A percentile compares a stretch with the other conserved stretches of the same genome.
Evolutionary conservation across 2,113 vertebrate genomes (phyloP).

Genomic region (Ailuropoda melanoleuca): DNA sequence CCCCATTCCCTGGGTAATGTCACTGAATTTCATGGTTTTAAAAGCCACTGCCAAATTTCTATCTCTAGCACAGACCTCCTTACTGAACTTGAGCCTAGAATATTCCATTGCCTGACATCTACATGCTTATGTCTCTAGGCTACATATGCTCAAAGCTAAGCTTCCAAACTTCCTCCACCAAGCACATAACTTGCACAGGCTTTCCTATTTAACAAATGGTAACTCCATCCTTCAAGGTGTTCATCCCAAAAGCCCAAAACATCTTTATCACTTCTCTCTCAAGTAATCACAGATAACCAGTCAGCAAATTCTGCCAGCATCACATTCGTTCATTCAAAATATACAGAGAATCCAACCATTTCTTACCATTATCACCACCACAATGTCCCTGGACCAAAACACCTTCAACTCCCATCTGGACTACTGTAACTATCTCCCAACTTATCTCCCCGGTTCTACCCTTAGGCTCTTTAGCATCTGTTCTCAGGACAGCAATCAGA

Average conservation of each 20-base stretch:
- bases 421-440: background rate
- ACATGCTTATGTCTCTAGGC: background rate
- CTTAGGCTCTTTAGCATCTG: background rate
- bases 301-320: background rate
- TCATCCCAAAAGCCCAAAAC: background rate
- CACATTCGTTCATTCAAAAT: background rate
- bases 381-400: background rate
- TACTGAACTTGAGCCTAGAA: background rate
- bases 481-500: background rate
- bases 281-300: background rate
- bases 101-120: background rate
- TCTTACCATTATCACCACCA: background rate
- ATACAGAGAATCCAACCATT: background rate
- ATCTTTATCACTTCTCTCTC: background rate
- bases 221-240: background rate
- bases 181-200: background rate
- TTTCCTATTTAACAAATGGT: background rate
- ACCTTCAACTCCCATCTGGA: background rate
- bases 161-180: background rate
- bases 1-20: background rate
- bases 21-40: background rate
- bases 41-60: background rate
- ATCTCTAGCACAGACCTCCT: background rate
- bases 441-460: background rate
- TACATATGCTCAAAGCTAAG: background rate